Evolutionary conservation across 2,113 vertebrate genomes (phyloP).

Genomic region (Tenrec ecaudatus): DNA sequence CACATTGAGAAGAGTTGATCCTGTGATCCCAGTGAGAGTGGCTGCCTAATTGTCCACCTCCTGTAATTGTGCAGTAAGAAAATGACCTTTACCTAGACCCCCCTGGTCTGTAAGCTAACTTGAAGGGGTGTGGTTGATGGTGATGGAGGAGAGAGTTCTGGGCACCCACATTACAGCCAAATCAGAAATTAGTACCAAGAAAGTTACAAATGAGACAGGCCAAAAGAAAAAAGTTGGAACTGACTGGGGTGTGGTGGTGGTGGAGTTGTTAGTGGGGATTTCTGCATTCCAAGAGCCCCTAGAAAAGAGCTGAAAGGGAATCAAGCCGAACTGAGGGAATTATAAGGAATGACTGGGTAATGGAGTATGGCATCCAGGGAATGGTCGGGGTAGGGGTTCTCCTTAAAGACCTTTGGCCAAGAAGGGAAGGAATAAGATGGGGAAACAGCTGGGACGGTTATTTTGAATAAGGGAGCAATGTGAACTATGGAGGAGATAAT

Average conservation of each 20-base stretch:
- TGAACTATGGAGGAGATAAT: background rate
- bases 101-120: background rate
- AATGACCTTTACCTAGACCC: too few species aligned
- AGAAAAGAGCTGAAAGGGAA: background rate
- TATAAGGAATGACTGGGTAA: too few species aligned
- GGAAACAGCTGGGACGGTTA: background rate
- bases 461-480: background rate
- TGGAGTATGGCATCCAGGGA: too few species aligned
- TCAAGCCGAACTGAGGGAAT: too few species aligned
- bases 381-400: background rate
- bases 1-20: too few species aligned
- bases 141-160: too few species aligned
- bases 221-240: background rate
- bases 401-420: background rate
- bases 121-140: background rate
- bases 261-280: background rate
- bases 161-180: background rate
- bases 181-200: background rate
- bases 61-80: too few species aligned
- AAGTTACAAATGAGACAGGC: background rate
- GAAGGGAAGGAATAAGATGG: background rate
- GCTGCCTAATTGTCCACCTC: too few species aligned
- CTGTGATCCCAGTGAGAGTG: too few species aligned
- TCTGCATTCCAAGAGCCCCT: background rate
- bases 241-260: background rate